Base-by-base conservation (phyloP, 1,140 invertebrate species). In the Pseudomyrmex dendroicus region DNA sequence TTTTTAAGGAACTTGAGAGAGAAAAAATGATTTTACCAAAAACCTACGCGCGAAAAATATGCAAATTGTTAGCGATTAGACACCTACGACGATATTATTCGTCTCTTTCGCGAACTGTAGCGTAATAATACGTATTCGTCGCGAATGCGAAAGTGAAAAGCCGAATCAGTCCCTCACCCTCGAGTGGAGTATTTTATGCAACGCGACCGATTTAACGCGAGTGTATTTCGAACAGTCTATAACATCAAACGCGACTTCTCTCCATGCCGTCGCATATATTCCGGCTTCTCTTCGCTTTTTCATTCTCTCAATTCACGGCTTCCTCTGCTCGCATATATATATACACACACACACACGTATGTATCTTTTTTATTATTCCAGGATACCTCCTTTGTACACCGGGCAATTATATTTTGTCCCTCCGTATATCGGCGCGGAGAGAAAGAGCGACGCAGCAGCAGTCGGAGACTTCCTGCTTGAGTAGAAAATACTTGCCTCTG, bases 351-450 rank as follows among this genome's bases (percentile, higher is more conserved):
- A 17, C 66, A 57, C 35, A 44, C n/a, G 2, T 68, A 13, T 46
- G 25, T 50, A 35, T 22, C 72, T 50, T 20, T 57, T 50, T 50
- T 77, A 76, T 87, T 86, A 76, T 85, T 85, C 70, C 57, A 62
- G 13, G 70, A 35, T 35, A 48, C 72, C 50, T 72, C 20, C 78
- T 77, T 86, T 73, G 52, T 63, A 61, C 52, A 17, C 22, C 48
- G 22, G 68, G 73, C 84, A 86, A 86, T 87, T 86, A 87, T 87
- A 76, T 86, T 35, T 77, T 73, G 72, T 44, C 15, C 52, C 57
- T 82, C 13, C 13, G 57, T 48, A 46, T 25, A 35, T 50, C 46
- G 46, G 3, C n/a, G n/a, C 50, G 46, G 8, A n/a, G 56, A 59
- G 50, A 66, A 44, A 70, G 56, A 61, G 35, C 35, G 35, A 35